Evolutionary conservation across 1,140 invertebrate genomes (phyloP), one percentile per base, ranked within the genome.

Genomic region (Drosophila sp.): DNA sequence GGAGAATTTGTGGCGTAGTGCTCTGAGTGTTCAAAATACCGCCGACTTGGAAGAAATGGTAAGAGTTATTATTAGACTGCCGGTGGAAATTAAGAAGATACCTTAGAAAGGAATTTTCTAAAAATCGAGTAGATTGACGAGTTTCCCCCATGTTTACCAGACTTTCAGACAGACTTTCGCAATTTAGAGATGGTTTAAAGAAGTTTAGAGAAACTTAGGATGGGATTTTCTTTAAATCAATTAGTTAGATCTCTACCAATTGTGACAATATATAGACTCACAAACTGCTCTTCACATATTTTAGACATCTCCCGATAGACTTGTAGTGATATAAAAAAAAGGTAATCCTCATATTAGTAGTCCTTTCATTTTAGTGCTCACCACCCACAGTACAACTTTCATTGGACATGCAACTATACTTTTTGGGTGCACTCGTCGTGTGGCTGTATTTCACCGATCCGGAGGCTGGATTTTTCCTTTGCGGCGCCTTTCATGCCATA

Each of bases 321-420:
- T 32, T 5, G 32, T 34, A 34, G 8, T 4, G 21, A 21, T 21
- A 34, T 34, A 34, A 34, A 7, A 34, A 34, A 1, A 4, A 36
- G 9, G 34, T 36, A 36, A n/a, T 36, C 9, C 34, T 50, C 18
- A 32, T 14, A n/a, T 13, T 7, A 4, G 21, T 25, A 14, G 6
- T 18, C 6, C 36, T n/a, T 32, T 32, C 32, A 18, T 72, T 53
- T 14, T 56, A 96, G 95, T 96, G 95, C 76, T 94, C 94, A 9
- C 93, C 95, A 4, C 94, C 95, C 76, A 95, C 94, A 0, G 94
- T 95, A 80, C 95, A 95, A 72, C 83, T 97, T 43, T 96, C 96
- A 0, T 92, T 97, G 79, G 97, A 97, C 80, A 95, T 97, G 94
- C 96, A 97, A 91, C 93, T 97, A 14, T 96, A 96, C 43, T 91